A percentile compares a stretch with the other conserved stretches of the same genome.
These are phyloP conservation scores for Petrolisthes manimaculis DNA, from an alignment of 2,888 invertebrate species.

Conservation along the genomic window DNA sequence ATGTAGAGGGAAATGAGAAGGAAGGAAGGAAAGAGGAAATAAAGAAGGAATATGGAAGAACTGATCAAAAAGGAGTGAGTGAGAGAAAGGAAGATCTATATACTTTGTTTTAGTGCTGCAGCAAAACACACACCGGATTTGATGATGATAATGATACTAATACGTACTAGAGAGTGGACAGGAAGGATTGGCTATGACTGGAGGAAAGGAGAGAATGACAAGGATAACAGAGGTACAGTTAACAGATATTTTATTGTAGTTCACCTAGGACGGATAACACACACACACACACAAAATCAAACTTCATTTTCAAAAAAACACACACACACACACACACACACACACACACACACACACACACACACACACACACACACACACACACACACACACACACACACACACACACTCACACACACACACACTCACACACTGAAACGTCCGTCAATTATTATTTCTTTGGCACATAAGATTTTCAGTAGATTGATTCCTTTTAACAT, in stretches of 20 bases:
- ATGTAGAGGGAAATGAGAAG: not conserved
- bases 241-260: not conserved
- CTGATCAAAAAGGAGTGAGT: no score
- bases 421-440: not conserved
- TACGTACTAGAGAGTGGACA: not conserved
- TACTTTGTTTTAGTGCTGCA: not conserved
- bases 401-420: slow-evolving; percentile 14
- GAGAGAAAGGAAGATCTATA: not conserved
- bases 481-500: not conserved
- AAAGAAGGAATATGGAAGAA: not conserved
- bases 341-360: not conserved
- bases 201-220: not conserved
- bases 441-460: no score
- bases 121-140: not conserved
- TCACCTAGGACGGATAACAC: not conserved
- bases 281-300: not conserved
- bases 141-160: not conserved
- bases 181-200: not conserved
- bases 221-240: not conserved
- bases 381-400: slow-evolving; percentile 1
- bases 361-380: slow-evolving; percentile 6
- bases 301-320: not conserved
- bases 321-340: not conserved
- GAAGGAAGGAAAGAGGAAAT: not conserved
- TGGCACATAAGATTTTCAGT: no score